Evolutionary conservation across 2,888 invertebrate species (phyloP), one percentile per base, ranked within the genome.

Genomic region (Pterostichus madidus): DNA sequence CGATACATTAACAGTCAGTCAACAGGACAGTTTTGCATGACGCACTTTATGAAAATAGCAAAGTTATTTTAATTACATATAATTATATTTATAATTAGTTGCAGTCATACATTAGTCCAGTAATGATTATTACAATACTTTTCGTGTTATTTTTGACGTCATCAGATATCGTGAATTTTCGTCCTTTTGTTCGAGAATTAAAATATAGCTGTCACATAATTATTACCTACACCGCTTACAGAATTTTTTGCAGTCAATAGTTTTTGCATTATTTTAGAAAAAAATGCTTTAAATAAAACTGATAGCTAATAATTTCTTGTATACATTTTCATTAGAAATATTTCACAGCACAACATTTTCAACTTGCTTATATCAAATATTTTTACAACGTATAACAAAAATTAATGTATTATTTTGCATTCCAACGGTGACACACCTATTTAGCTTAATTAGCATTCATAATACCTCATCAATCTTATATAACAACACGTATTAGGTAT

Each of bases 61-160:
- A 39, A 39, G 8, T 5, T 56, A 56, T 17, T 56, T 56, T 13
- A 56, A 56, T 56, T 56, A 17, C 17, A 17, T 56, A 13, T 17
- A 56, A 56, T 56, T 56, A 17, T 15, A 56, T 52, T 56, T 56
- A 8, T 17, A 17, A 17, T 17, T 56, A 56, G 17, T 13, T 13
- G 5, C 2, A 56, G 31, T 15, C 8, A 56, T 56, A 17, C 15
- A 13, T 56, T 56, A 17, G 15, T 13, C n/a, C 5, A 52, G 24
- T 24, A 24, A 52, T 52, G 10, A 52, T 52, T 52, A n/a, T 13
- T 56, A 56, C 13, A 49, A 11, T 49, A 13, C 4, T 56, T 17
- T 10, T 56, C 13, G 17, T 52, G n/a, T 17, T 56, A 56, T 15
- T 8, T 56, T 56, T 56, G 56, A 56, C 56, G 56, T 56, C 56